A percentile compares a stretch with the other conserved stretches of the same genome.
Conservation (phyloP, 1,140 invertebrate genomes). For the Bombyx mori region DNA sequence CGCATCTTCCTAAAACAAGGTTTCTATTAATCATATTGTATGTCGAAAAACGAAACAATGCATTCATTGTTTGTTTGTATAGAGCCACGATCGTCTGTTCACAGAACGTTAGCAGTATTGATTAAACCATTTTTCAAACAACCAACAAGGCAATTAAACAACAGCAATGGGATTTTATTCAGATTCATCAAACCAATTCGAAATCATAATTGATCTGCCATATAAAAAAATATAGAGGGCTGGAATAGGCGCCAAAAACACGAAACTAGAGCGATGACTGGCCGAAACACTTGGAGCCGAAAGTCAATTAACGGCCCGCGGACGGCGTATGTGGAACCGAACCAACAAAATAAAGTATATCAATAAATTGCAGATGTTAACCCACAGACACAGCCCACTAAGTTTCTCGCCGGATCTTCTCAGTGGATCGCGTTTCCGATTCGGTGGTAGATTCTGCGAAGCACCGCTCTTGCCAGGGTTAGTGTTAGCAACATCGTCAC, state of each 20-base stretch:
- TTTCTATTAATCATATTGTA: no score
- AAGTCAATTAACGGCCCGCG: conserved; percentile 58
- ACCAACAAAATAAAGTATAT: conserved; percentile 13
- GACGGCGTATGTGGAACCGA: conserved; percentile 43
- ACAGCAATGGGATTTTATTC: conserved; percentile 65
- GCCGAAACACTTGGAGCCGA: conserved; percentile 55
- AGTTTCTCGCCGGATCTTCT: no score
- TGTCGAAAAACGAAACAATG: no score
- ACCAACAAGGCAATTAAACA: conserved; percentile 64
- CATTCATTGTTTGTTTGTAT: no score
- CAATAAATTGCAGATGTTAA: no score
- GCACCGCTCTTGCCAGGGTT: no score
- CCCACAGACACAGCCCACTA: no score
- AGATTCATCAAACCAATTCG: conserved; percentile 69
- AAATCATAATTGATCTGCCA: conserved; percentile 68
- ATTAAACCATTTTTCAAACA: conserved; percentile 59
- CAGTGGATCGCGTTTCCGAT: no score
- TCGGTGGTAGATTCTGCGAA: no score
- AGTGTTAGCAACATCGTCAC: no score
- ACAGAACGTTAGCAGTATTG: conserved; percentile 37
- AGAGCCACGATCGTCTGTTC: no score
- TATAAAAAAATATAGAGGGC: conserved; percentile 65
- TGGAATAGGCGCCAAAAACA: conserved; percentile 66
- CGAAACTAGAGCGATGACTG: conserved; percentile 67
- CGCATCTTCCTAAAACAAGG: no score